Evolutionary conservation across 2,888 invertebrate genomes (phyloP), one percentile per base, ranked within the genome.

Genomic region (Nomada ferruginata): DNA sequence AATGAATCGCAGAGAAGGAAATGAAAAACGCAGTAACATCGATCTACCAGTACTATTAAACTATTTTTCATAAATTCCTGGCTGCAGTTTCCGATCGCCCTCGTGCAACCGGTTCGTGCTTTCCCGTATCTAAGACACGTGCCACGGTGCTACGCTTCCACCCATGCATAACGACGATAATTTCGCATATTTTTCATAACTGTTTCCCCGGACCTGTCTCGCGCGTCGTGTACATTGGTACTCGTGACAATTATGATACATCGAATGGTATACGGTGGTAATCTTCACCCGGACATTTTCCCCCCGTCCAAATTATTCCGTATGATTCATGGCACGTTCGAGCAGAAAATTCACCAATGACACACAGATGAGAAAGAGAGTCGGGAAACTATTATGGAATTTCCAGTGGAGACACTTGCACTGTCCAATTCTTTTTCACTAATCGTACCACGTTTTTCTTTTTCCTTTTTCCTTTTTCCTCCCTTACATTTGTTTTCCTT

Each of bases 121-220:
- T 64, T 52, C 72, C 36, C 72, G 66, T 65, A 77, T 76, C 83
- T 73, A 71, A 72, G 79, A 81, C 86, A 88, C 85, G 88, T 88
- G 85, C 85, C 82, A 78, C 68, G 79, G 84, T 78, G 82, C 71
- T 29, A 36, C 68, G 82, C 53, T 81, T 74, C 71, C 60, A 36
- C 36, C 61, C 85, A 61, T 81, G 87, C 88, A 71, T 86, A 68
- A 82, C 86, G 63, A 72, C 47, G 66, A 79, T 85, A 76, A 85
- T 88, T 83, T 82, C 73, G 82, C 77, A 60, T 76, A 85, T 79
- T 76, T 83, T 78, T 81, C 76, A 65, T 53, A 18, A 23, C 18
- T 23, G 47, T 74, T 57, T 36, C 65, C 23, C 15, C 13, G 53
- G 57, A 50, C 55, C 26, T 66, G 52, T 69, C 55, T 57, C 23